Conservation (phyloP, 2,888 invertebrate genomes). For the Mycalesis mineus region DNA sequence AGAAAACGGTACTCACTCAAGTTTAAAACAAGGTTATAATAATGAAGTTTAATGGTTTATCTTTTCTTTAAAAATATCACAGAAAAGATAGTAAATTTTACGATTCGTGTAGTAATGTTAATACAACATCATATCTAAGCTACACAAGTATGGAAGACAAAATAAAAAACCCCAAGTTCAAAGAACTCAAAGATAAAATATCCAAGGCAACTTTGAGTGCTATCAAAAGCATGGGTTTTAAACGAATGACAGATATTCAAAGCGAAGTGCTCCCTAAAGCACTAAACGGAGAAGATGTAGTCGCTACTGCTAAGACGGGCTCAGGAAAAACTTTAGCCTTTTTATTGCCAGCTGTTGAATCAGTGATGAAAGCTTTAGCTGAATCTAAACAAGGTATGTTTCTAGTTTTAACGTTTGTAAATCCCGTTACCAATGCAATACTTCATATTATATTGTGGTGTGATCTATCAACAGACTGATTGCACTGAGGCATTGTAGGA, state of each 20-base stretch:
- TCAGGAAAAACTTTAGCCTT: slow-evolving; percentile 98
- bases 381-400: slow-evolving; percentile 28
- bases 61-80: no score
- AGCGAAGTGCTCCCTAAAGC: slow-evolving; percentile 90
- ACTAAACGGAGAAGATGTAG: slow-evolving; percentile 92
- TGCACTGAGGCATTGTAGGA: no score
- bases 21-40: no score
- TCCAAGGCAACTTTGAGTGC: slow-evolving; percentile 86
- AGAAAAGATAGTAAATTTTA: not conserved
- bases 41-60: no score
- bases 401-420: no score
- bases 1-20: no score
- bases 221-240: slow-evolving; percentile 92
- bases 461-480: no score
- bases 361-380: slow-evolving; percentile 81
- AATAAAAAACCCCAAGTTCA: slow-evolving; percentile 60
- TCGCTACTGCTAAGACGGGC: slow-evolving; percentile 97
- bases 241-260: slow-evolving; percentile 95
- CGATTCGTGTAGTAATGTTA: no score
- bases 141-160: slow-evolving; percentile 38
- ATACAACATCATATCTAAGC: not conserved
- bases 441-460: no score
- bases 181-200: slow-evolving; percentile 78
- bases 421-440: no score
- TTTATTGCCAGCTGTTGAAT: slow-evolving; percentile 94